Conservation (phyloP, 2,797 vertebrate species). For the Phalloptychus januarius region DNA sequence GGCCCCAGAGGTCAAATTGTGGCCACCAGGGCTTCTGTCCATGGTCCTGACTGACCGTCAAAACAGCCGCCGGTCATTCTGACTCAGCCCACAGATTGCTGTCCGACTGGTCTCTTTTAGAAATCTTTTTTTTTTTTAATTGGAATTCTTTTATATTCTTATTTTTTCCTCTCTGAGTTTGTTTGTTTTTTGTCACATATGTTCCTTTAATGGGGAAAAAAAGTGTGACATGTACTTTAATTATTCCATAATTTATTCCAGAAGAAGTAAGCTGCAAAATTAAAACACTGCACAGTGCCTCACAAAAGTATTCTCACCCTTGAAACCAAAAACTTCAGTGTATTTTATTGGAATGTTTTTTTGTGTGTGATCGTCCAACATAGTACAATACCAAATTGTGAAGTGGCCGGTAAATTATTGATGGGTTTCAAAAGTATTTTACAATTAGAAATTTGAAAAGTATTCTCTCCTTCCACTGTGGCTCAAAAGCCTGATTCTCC, state of each 20-base stretch:
- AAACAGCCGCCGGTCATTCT: slow-evolving; percentile 28
- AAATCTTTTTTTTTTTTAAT: slow-evolving; percentile 20
- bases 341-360: not conserved
- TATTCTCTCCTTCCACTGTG: not conserved
- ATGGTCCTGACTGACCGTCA: slow-evolving; percentile 76
- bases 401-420: not conserved
- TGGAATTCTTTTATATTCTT: not conserved
- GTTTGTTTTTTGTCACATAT: slow-evolving; percentile 14
- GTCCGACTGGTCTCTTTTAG: slow-evolving; percentile 15
- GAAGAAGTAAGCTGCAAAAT: not conserved
- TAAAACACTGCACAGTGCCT: not conserved
- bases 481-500: not conserved
- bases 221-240: not conserved
- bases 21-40: slow-evolving; percentile 68
- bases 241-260: not conserved
- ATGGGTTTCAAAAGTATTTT: not conserved
- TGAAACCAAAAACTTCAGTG: not conserved
- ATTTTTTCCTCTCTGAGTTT: slow-evolving; percentile 12
- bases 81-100: slow-evolving; percentile 1
- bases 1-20: slow-evolving; percentile 61
- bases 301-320: not conserved
- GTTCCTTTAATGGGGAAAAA: not conserved
- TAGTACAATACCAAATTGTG: not conserved
- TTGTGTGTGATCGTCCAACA: not conserved
- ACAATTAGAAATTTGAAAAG: not conserved